Conservation (phyloP, 2,113 vertebrate genomes). For the Azemiops feae region DNA sequence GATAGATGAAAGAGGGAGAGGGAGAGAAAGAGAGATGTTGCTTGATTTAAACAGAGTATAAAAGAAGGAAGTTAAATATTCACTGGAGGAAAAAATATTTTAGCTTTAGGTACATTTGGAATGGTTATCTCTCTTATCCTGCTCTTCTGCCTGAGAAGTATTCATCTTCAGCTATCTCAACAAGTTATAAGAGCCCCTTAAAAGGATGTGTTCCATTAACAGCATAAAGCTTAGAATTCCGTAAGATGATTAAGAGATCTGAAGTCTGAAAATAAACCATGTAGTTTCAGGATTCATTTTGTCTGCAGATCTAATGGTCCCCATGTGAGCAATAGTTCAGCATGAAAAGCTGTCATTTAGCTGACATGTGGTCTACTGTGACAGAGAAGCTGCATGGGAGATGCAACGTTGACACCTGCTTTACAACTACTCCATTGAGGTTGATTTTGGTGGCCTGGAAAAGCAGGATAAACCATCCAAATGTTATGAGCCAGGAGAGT, state of each 20-base stretch:
- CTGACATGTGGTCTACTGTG: not conserved
- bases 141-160: not conserved
- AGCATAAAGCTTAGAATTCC: not conserved
- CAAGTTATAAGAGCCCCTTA: not conserved
- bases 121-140: constrained; percentile 37
- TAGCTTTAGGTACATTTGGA: constrained; percentile 35
- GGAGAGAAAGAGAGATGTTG: not conserved
- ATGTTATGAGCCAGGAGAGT: not conserved
- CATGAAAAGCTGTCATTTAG: not conserved
- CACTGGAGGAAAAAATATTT: not conserved
- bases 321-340: not conserved
- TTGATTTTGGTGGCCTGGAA: not conserved
- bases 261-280: not conserved
- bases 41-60: constrained; percentile 40
- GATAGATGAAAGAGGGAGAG: not conserved
- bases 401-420: not conserved
- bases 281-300: not conserved
- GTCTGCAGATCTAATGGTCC: no score
- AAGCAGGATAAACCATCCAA: not conserved
- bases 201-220: not conserved
- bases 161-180: not conserved
- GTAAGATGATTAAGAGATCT: not conserved
- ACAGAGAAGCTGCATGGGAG: not conserved
- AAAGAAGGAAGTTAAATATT: constrained; percentile 50
- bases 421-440: not conserved